Evolutionary conservation across 2,113 vertebrate species (phyloP).

Genomic region (Macrotis lagotis): DNA sequence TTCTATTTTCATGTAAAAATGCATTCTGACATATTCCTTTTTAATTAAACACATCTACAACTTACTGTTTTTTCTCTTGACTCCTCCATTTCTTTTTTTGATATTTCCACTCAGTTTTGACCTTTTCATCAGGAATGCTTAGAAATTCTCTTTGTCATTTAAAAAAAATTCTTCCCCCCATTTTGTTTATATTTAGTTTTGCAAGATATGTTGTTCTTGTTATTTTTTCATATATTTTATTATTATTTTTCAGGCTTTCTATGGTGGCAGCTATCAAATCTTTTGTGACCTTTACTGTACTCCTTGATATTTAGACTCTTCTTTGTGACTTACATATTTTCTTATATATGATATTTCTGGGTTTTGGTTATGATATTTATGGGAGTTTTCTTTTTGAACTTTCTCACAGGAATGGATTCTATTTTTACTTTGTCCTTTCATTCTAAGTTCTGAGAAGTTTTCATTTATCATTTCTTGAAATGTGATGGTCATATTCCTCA

Average conservation of each 20-base stretch:
- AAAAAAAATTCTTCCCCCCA: neutral
- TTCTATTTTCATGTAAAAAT: neutral
- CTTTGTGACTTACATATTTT: neutral
- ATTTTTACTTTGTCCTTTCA: neutral
- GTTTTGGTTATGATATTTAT: neutral
- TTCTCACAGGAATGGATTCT: neutral
- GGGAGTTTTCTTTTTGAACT: neutral
- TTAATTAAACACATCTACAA: neutral
- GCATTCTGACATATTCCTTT: neutral
- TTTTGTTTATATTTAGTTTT: neutral
- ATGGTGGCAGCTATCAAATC: neutral
- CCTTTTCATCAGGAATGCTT: neutral
- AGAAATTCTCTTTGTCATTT: neutral
- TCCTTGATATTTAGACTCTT: no score
- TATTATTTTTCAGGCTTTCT: neutral
- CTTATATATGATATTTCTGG: neutral
- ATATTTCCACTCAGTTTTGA: neutral
- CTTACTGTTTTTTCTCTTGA: neutral
- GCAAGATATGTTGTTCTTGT: neutral
- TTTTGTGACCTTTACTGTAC: neutral
- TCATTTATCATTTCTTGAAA: neutral
- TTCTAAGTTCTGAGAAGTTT: neutral
- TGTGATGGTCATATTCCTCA: neutral
- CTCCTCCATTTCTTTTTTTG: neutral
- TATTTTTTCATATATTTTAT: neutral